Evolutionary conservation across 2,113 vertebrate species (phyloP).

Genomic region (Pogonocichla stellata): DNA sequence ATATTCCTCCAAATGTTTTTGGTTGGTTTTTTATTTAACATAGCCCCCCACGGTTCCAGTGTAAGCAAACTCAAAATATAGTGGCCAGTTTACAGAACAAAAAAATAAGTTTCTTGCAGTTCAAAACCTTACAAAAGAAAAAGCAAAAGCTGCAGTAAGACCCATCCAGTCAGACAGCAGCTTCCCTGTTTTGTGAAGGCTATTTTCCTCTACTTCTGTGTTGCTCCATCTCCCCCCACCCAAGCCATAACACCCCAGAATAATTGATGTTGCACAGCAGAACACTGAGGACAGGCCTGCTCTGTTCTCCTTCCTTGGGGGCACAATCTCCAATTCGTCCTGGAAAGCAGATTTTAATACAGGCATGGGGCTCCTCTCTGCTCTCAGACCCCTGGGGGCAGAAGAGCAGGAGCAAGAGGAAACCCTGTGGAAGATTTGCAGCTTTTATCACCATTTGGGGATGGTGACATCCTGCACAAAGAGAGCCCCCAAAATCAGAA

Average conservation of each 20-base stretch:
- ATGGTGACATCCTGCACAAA: background rate
- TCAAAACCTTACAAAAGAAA: background rate
- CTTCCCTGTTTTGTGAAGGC: background rate
- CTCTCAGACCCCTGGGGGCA: background rate
- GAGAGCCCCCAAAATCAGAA: background rate
- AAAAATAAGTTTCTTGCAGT: background rate
- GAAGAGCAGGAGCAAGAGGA: background rate
- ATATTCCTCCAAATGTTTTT: background rate
- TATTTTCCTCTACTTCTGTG: background rate
- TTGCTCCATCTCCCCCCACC: background rate
- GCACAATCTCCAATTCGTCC: background rate
- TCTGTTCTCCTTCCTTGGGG: background rate
- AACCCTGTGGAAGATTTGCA: background rate
- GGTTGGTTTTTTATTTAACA: background rate
- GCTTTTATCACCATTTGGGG: background rate
- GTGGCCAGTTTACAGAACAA: background rate
- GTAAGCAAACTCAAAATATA: background rate
- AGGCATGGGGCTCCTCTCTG: background rate
- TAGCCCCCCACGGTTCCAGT: background rate
- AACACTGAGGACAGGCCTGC: background rate
- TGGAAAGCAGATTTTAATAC: background rate
- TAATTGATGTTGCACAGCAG: background rate
- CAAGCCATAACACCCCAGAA: background rate
- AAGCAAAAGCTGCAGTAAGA: background rate
- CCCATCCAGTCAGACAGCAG: background rate